Evolutionary conservation across 1,140 invertebrate species (phyloP).

Genomic region (Metaphire vulgaris): DNA sequence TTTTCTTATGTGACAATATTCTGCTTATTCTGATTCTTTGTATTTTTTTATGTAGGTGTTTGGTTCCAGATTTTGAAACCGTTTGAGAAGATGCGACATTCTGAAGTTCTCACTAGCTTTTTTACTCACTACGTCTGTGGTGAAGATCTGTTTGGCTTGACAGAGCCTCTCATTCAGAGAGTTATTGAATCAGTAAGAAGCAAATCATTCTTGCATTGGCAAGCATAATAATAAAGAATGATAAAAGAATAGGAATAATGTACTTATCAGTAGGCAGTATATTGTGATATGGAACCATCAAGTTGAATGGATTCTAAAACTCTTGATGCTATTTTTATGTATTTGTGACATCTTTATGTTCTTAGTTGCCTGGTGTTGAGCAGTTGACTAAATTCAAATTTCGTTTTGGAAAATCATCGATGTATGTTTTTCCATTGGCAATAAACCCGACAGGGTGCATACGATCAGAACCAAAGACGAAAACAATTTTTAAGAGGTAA

Average conservation of each 20-base stretch:
- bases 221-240: too few species aligned
- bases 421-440: constrained; percentile 88
- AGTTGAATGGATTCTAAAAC: not conserved
- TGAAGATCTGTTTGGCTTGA: constrained; percentile 93
- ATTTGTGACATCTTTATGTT: constrained; percentile 27
- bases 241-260: too few species aligned
- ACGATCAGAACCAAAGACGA: constrained; percentile 76
- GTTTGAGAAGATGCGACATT: constrained; percentile 68
- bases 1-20: too few species aligned
- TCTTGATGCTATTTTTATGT: constrained; percentile 2
- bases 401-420: constrained; percentile 81
- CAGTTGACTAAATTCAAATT: constrained; percentile 91
- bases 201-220: too few species aligned
- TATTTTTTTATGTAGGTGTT: constrained; percentile 38
- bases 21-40: not conserved
- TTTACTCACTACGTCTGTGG: constrained; percentile 88
- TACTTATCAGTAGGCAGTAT: too few species aligned
- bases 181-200: constrained; percentile 61
- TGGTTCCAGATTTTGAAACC: constrained; percentile 70
- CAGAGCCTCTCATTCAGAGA: constrained; percentile 85
- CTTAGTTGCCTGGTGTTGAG: constrained; percentile 72
- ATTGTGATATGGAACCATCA: too few species aligned
- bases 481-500: constrained; percentile 67
- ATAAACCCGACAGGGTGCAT: constrained; percentile 94
- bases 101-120: constrained; percentile 71